These are phyloP conservation scores for Trigoniulus corallinus DNA, from an alignment of 1,140 invertebrate genomes.

Conservation along the genomic window DNA sequence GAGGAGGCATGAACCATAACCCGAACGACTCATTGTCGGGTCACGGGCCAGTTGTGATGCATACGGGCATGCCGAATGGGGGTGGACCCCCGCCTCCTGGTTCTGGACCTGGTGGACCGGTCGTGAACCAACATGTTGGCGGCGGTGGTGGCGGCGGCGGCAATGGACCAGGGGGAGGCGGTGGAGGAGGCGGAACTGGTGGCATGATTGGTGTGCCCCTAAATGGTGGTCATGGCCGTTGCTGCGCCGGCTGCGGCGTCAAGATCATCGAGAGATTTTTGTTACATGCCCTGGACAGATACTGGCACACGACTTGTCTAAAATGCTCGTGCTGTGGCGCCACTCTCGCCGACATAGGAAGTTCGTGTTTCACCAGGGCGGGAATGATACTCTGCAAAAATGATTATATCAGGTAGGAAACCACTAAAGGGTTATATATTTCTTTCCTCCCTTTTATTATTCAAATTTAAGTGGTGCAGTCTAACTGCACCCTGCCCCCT, in stretches of 20 bases:
- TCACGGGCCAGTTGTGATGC: neutral
- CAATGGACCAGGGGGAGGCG: conserved; percentile 16
- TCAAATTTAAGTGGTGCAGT: too few relatives aligned
- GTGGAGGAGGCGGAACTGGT: conserved; percentile 24
- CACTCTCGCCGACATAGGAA: conserved; percentile 68
- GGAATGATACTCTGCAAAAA: conserved; percentile 86
- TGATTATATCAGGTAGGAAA: conserved; percentile 72
- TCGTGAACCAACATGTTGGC: neutral
- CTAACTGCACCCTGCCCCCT: too few relatives aligned
- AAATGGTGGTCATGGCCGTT: conserved; percentile 21
- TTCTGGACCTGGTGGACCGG: conserved; percentile 16
- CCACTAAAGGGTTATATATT: too few relatives aligned
- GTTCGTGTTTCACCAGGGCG: conserved; percentile 73
- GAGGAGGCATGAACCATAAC: neutral
- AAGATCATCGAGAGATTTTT: conserved; percentile 77
- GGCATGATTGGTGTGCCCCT: conserved; percentile 14
- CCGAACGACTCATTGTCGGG: conserved; percentile 12
- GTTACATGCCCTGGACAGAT: conserved; percentile 71
- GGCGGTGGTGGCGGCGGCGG: neutral
- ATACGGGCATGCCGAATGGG: conserved; percentile 1
- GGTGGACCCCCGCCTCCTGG: conserved; percentile 18
- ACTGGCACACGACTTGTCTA: conserved; percentile 79
- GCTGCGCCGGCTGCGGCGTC: conserved; percentile 38
- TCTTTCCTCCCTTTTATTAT: too few relatives aligned
- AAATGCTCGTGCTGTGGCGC: conserved; percentile 78